phyloP scores from a whole-genome alignment of 92 coral and sea anemone species.

The Isaurus tuberculatus region DNA sequence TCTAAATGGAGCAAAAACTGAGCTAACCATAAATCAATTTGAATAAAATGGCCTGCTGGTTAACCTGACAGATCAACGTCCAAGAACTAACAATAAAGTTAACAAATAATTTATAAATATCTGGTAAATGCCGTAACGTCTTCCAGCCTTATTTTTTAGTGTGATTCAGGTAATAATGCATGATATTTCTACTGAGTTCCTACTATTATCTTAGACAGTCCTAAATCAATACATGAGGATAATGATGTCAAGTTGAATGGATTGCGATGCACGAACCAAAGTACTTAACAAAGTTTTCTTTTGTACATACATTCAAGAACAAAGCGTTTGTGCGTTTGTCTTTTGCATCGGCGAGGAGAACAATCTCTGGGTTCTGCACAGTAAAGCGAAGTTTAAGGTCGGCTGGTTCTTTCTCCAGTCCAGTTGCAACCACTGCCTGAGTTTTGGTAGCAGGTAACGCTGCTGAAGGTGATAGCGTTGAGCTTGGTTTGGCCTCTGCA shows the following conservation, averaged over 20 bases:
- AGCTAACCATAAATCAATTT: background rate
- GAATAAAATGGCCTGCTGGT: background rate
- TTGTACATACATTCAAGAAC: conserved; percentile 76
- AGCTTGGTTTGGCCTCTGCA: conserved; percentile 48
- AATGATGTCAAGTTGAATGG: too few species aligned
- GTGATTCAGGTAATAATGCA: too few species aligned
- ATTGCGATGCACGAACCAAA: too few species aligned
- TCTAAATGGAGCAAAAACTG: background rate
- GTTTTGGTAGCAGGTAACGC: conserved; percentile 33
- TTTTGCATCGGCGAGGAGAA: conserved; percentile 92
- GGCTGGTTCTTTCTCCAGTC: conserved; percentile 69
- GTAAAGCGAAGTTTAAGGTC: conserved; percentile 69
- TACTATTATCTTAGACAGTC: too few species aligned
- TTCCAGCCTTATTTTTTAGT: too few species aligned
- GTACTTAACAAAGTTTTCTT: background rate
- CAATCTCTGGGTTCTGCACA: conserved; percentile 90
- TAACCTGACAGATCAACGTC: background rate
- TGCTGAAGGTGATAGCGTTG: conserved; percentile 13
- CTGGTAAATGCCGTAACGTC: too few species aligned
- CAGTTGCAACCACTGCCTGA: conserved; percentile 38
- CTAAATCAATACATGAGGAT: too few species aligned
- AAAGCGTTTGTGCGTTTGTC: conserved; percentile 90
- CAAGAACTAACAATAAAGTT: too few species aligned
- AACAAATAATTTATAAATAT: too few species aligned
- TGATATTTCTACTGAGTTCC: too few species aligned